Base-by-base conservation (phyloP, 2,113 vertebrate species). In the Regulus satrapa region DNA sequence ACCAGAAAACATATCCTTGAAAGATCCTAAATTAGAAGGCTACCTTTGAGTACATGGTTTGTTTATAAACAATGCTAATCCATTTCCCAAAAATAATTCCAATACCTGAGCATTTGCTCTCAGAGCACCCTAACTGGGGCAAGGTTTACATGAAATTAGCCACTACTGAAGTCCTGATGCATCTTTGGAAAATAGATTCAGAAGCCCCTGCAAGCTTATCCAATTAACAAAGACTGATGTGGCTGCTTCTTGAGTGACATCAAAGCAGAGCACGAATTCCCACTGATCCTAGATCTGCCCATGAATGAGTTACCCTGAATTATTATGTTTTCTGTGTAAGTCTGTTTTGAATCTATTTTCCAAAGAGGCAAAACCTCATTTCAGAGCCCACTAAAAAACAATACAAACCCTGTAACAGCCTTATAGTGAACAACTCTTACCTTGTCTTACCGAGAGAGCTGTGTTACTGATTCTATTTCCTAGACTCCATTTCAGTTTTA, bases 191-290 rank as follows among this genome's bases (percentile, higher is more conserved):
- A n/a, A n/a, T n/a, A 55, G n/a, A 55, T 54, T 38, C 46, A 82
- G 74, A 21, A 89, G 28, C 46, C 45, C n/a, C 51, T 55, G 25
- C 10, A 71, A 38, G 24, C 1, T 75, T 26, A 64, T 2, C n/a
- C 54, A 45, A 14, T 12, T 26, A 75, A 7, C 24, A 68, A 41
- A 67, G 29, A 38, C 12, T 32, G 28, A 55, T 23, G 28, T 26
- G 19, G 36, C 46, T 81, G n/a, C 28, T 61, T 6, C 48, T 85
- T 18, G 31, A 41, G 29, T 59, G 56, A 40, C 14, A 54, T 5
- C 12, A 45, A 28, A 85, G 67, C 36, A 63, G 12, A 25, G 31
- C n/a, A 45, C 0, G 0, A 48, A 45, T 25, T 41, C n/a, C 49
- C 66, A 19, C 31, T 14, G 49, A 34, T 52, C 34, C 41, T 18